Evolutionary conservation across 2,888 invertebrate genomes (phyloP).

Genomic region (Pristionchus maxplancki): DNA sequence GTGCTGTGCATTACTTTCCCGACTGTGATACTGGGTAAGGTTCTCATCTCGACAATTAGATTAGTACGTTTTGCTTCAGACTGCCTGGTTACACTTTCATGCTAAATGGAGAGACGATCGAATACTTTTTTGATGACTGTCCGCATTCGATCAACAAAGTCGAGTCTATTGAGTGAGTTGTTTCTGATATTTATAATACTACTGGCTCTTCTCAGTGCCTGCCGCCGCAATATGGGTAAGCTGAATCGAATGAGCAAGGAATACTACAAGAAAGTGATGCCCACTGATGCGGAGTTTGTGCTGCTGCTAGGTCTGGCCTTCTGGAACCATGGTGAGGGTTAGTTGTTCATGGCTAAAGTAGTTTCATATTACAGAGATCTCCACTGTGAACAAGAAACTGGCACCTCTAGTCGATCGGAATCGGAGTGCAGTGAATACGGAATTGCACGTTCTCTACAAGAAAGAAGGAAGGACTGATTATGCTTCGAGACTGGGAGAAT

Average conservation of each 20-base stretch:
- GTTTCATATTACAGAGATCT: neutral
- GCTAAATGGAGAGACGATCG: neutral
- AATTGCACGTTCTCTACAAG: neutral
- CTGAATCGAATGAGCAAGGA: conserved; percentile 3
- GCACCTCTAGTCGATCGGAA: neutral
- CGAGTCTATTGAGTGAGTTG: neutral
- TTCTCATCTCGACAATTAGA: neutral
- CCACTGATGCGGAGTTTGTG: neutral
- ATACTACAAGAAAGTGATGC: neutral
- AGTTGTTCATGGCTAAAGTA: neutral
- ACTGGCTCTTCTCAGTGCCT: neutral
- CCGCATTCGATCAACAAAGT: neutral
- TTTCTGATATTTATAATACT: neutral
- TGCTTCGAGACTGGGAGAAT: neutral
- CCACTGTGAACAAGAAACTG: neutral
- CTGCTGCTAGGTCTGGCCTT: neutral
- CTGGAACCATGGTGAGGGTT: neutral
- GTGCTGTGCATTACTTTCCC: neutral
- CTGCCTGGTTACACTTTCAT: neutral
- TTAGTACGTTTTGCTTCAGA: neutral
- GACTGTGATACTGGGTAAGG: neutral
- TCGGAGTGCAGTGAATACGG: neutral
- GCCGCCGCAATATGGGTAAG: neutral
- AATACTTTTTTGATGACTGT: neutral
- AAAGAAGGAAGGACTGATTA: neutral